Evolutionary conservation across 2,888 invertebrate species (phyloP), one percentile per base, ranked within the genome.

Genomic region (Didymodactylos carnosus): DNA sequence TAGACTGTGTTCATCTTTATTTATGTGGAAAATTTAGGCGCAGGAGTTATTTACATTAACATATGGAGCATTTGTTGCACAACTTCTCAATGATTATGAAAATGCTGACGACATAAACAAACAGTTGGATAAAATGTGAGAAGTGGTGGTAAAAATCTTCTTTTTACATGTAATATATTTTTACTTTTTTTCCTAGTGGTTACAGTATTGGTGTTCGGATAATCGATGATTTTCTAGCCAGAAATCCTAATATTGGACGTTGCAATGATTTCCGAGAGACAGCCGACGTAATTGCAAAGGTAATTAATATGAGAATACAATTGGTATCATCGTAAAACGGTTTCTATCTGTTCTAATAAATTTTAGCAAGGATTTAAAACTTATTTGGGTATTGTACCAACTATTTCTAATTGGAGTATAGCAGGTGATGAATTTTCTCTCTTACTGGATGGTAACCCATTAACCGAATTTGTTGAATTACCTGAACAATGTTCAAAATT

Each of bases 181-280:
- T n/a, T n/a, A n/a, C n/a, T n/a, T n/a, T n/a, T n/a, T n/a, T n/a
- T 39, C 23, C 78, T 86, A 86, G 62, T 84, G 98, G 98, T 8
- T 98, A 97, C 82, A 98, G 97, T 81, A 98, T 98, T 88, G 98
- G 98, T 19, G 90, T 97, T 72, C 87, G 98, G 69, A 85, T 99
- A 49, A 94, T 99, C 76, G 98, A 99, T 85, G 98, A 99, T 82
- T 98, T 94, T 80, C 85, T 98, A 14, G 94, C 97, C 0, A 88
- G 94, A 78, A 84, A 79, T 79, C 94, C 91, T 27, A 89, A 89
- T 72, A 89, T 91, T 5, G 90, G 90, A 0, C 87, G 94, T 62
- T 98, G 98, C 82, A 86, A 91, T 80, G 97, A 98, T 84, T 90
- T 98, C 85, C 88, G 92, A 79, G 97, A 98, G 81, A 94, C 94